phyloP scores from a whole-genome alignment of 1,140 invertebrate genomes.

The Zophobas morio region DNA sequence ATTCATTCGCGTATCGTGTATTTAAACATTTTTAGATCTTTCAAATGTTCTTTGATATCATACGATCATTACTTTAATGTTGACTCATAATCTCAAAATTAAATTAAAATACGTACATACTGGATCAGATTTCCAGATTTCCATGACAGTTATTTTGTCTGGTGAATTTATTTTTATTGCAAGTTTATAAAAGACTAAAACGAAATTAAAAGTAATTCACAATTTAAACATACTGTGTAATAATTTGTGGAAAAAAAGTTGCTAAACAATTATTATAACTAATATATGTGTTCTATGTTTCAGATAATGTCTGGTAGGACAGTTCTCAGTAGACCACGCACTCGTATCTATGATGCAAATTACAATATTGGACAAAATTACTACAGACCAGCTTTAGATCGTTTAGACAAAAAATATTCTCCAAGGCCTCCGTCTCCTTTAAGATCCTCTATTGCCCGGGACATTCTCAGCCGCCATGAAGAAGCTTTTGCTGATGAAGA shows the following conservation, averaged over 20 bases:
- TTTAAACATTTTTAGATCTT: too few species aligned
- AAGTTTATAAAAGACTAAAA: too few species aligned
- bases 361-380: conserved; percentile 86
- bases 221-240: too few species aligned
- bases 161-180: too few species aligned
- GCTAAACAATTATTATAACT: not conserved
- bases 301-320: conserved; percentile 61
- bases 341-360: conserved; percentile 84
- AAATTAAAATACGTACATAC: too few species aligned
- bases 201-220: too few species aligned
- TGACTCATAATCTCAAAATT: too few species aligned
- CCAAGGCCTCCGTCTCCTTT: conserved; percentile 68
- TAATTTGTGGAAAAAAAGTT: not conserved
- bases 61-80: too few species aligned
- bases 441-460: conserved; percentile 58
- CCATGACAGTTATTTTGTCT: too few species aligned
- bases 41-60: too few species aligned
- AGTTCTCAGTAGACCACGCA: conserved; percentile 73
- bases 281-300: conserved; percentile 40
- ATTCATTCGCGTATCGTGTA: too few species aligned
- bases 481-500: conserved; percentile 70
- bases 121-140: too few species aligned
- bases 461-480: conserved; percentile 70
- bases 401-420: conserved; percentile 80
- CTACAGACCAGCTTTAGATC: conserved; percentile 81